Conservation (phyloP, 2,797 vertebrate species). For the Thalassophryne amazonica region DNA sequence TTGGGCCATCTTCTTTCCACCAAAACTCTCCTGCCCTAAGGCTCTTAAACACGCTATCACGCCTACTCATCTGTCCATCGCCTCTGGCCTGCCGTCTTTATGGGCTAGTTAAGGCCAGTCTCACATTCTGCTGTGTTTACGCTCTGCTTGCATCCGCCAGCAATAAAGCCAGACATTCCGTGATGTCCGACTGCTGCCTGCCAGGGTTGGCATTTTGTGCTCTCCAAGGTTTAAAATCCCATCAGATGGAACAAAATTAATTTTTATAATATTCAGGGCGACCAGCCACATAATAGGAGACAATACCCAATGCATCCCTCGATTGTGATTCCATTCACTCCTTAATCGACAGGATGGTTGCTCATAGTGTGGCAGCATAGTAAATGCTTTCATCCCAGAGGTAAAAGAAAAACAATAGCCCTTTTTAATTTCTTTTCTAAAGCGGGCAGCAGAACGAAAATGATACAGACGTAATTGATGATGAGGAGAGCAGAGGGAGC, state of each 20-base stretch:
- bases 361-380: slow-evolving; percentile 45
- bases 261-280: slow-evolving; percentile 70
- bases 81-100: slow-evolving; percentile 56
- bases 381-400: slow-evolving; percentile 72
- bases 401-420: slow-evolving; percentile 75
- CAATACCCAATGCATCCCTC: slow-evolving; percentile 64
- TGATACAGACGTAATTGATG: slow-evolving; percentile 77
- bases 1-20: slow-evolving; percentile 32
- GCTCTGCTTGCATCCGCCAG: slow-evolving; percentile 37
- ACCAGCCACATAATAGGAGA: slow-evolving; percentile 65
- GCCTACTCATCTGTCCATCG: slow-evolving; percentile 33
- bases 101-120: slow-evolving; percentile 48
- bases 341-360: slow-evolving; percentile 66
- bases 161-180: slow-evolving; percentile 38
- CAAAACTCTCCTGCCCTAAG: slow-evolving; percentile 26
- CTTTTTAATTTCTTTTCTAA: slow-evolving; percentile 74
- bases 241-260: slow-evolving; percentile 71
- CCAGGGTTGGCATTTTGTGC: slow-evolving; percentile 65
- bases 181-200: slow-evolving; percentile 36
- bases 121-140: slow-evolving; percentile 46
- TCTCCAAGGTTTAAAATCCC: slow-evolving; percentile 70
- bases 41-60: slow-evolving; percentile 49
- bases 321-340: slow-evolving; percentile 67
- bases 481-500: slow-evolving; percentile 57
- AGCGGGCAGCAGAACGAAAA: slow-evolving; percentile 65